Conservation (phyloP, 2,113 vertebrate species). For the Ameiurus melas region DNA sequence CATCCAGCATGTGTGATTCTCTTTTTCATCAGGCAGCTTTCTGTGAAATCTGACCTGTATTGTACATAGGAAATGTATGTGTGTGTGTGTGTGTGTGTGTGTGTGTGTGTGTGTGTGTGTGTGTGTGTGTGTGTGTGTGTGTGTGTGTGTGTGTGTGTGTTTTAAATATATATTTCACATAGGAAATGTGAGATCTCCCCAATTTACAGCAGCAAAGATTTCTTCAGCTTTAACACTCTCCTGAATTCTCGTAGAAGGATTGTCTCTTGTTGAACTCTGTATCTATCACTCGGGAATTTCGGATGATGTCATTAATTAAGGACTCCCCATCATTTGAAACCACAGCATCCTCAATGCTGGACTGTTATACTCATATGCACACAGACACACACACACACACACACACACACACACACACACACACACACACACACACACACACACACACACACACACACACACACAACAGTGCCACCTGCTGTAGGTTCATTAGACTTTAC, state of each 20-base stretch:
- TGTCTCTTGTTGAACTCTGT: background rate
- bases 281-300: background rate
- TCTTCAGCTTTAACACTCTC: background rate
- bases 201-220: background rate
- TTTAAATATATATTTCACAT: background rate
- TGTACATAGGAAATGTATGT: background rate
- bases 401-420: background rate
- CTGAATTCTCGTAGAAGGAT: background rate
- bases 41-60: background rate
- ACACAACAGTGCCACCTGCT: constrained; percentile 43
- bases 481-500: background rate
- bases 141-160: too few species aligned
- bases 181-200: background rate
- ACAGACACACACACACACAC: background rate
- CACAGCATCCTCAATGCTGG: background rate
- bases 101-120: too few species aligned
- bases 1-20: background rate
- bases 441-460: background rate
- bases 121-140: too few species aligned
- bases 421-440: background rate
- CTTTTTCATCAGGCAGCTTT: background rate
- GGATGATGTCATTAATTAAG: background rate
- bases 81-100: too few species aligned
- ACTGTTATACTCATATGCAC: background rate
- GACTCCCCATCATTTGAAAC: constrained; percentile 1